Conservation (phyloP, 1,140 invertebrate genomes). For the Tetraneura akinire region DNA sequence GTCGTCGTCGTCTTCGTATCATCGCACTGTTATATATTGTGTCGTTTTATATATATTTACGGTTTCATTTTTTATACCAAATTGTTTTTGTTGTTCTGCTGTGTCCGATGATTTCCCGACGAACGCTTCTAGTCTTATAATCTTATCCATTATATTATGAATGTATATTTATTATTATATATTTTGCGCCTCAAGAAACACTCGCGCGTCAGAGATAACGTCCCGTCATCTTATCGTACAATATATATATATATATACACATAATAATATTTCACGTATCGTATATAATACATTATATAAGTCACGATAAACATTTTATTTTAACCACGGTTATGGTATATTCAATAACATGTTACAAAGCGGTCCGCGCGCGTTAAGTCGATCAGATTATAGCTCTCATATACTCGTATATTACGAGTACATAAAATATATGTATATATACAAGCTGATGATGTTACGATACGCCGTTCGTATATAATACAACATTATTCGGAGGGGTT, state of each 20-base stretch:
- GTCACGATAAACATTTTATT: neutral
- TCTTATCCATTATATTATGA: too few relatives aligned
- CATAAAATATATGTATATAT: neutral
- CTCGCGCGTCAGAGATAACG: neutral
- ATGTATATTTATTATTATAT: too few relatives aligned
- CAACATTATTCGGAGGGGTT: neutral
- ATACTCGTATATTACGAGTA: neutral
- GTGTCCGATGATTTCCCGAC: too few relatives aligned
- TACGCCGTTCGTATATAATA: too few relatives aligned
- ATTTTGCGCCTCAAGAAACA: neutral
- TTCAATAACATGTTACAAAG: conserved; percentile 39
- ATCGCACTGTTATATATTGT: too few relatives aligned
- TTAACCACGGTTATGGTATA: conserved; percentile 35
- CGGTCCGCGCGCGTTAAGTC: conserved; percentile 17
- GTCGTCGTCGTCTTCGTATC: neutral
- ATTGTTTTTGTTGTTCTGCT: too few relatives aligned
- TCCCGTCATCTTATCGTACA: neutral
- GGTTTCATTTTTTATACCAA: too few relatives aligned
- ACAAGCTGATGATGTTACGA: too few relatives aligned
- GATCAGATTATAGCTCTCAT: conserved; percentile 33
- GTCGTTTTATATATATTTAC: too few relatives aligned
- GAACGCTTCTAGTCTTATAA: too few relatives aligned
- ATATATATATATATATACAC: too few relatives aligned
- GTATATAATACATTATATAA: neutral
- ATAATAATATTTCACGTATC: neutral